A percentile compares a stretch with the other conserved stretches of the same genome.
Conservation (phyloP, 2,888 invertebrate species). For the Strigamia crassipes region DNA sequence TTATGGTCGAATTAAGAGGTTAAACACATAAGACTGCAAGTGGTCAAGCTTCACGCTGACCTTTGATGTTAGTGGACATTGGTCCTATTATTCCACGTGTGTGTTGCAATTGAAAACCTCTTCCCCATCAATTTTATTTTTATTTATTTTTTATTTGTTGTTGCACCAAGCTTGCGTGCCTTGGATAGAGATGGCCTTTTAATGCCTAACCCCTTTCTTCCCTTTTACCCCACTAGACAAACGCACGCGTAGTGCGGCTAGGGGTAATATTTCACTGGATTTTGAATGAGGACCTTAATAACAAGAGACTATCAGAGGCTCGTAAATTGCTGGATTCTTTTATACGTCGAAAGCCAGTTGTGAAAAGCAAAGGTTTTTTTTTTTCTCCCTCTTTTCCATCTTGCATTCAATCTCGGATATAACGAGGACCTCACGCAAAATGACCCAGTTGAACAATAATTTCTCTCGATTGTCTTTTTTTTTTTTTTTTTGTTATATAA, state of each 20-base stretch:
- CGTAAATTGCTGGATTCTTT: conserved; percentile 32
- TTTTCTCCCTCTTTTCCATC: not conserved
- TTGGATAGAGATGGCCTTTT: conserved; percentile 40
- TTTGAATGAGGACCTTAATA: conserved; percentile 40
- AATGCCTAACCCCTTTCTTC: conserved; percentile 28
- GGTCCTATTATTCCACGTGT: not conserved
- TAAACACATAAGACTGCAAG: conserved; percentile 32
- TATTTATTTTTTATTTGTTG: conserved; percentile 14
- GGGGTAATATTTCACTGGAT: conserved; percentile 31
- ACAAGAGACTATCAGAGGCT: conserved; percentile 38
- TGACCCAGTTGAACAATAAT: not conserved
- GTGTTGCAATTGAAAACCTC: conserved; percentile 35
- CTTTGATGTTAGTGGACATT: conserved; percentile 20
- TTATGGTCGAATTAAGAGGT: conserved; percentile 34
- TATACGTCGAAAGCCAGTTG: conserved; percentile 5
- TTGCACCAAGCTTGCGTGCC: not conserved
- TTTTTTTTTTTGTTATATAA: not conserved
- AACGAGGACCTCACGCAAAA: conserved; percentile 7
- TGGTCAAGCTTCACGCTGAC: conserved; percentile 35
- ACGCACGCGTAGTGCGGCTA: conserved; percentile 15
- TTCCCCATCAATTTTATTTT: conserved; percentile 25
- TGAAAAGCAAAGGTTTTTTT: conserved; percentile 1
- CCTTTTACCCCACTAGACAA: not conserved
- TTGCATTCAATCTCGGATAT: not conserved
- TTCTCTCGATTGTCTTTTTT: not conserved